A percentile compares a stretch with the other conserved stretches of the same genome.
Conservation (phyloP, 1,140 invertebrate genomes). For the Scaptodrosophila lebanonensis region DNA sequence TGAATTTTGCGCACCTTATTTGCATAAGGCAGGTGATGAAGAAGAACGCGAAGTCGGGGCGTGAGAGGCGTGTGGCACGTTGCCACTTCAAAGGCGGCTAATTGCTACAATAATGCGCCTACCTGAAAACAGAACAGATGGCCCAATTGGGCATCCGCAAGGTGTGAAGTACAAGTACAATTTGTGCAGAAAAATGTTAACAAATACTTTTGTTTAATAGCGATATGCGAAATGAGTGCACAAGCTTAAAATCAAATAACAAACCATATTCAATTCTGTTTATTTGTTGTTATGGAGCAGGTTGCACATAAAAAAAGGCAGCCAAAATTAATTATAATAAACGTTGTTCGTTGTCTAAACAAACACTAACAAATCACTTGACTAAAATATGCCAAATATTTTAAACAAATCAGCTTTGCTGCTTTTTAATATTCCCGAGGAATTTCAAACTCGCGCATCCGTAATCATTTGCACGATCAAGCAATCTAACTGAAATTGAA, state of each 20-base stretch:
- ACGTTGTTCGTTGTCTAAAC: slow-evolving; percentile 45
- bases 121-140: slow-evolving; percentile 49
- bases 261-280: slow-evolving; percentile 43
- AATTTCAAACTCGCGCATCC: too few species aligned
- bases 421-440: too few species aligned
- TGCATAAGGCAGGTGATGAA: too few species aligned
- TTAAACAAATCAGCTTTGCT: slow-evolving; percentile 4
- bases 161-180: slow-evolving; percentile 24
- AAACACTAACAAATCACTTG: slow-evolving; percentile 35
- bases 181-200: slow-evolving; percentile 33
- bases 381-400: slow-evolving; percentile 31
- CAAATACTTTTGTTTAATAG: slow-evolving; percentile 34
- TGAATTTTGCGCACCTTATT: slow-evolving; percentile 7
- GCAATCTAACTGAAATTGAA: too few species aligned
- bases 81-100: slow-evolving; percentile 50
- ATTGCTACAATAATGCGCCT: too few species aligned
- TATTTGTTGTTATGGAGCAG: slow-evolving; percentile 67
- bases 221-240: slow-evolving; percentile 28
- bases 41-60: too few species aligned
- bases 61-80: too few species aligned
- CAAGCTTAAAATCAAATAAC: too few species aligned
- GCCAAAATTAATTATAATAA: slow-evolving; percentile 51
- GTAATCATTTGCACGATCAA: too few species aligned
- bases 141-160: slow-evolving; percentile 24
- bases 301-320: slow-evolving; percentile 56